Conservation (phyloP, 1,140 invertebrate species). For the Eriocheir sinensis region DNA sequence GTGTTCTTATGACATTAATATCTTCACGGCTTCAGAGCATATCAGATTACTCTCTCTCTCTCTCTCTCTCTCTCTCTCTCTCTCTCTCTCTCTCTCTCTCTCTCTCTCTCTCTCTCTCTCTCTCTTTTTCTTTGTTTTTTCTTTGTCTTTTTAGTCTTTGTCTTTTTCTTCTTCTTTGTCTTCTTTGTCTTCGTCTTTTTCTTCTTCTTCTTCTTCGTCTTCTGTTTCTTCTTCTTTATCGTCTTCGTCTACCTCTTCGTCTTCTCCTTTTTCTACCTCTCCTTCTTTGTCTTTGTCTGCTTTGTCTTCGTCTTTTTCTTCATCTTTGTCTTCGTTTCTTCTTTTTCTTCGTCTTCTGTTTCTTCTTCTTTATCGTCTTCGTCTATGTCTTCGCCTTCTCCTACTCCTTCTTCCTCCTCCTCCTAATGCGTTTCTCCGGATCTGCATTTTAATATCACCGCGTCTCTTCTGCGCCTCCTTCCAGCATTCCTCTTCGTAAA, state of each 20-base stretch:
- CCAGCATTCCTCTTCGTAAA: neutral
- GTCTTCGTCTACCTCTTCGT: too few species aligned
- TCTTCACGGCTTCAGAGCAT: neutral
- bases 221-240: too few species aligned
- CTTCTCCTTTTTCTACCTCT: constrained; percentile 9
- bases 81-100: neutral
- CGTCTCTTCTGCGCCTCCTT: neutral
- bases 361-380: too few species aligned
- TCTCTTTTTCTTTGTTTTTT: constrained; percentile 15
- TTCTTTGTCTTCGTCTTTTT: too few species aligned
- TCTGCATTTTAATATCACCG: constrained; percentile 8
- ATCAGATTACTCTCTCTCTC: neutral
- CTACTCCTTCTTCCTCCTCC: constrained; percentile 1
- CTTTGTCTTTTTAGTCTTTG: too few species aligned
- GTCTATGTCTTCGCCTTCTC: too few species aligned
- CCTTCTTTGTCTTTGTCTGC: neutral
- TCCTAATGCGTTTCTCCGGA: neutral
- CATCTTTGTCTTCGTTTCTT: too few species aligned
- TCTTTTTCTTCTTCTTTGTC: too few species aligned
- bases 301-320: too few species aligned
- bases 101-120: constrained; percentile 20
- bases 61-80: too few species aligned
- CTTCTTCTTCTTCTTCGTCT: too few species aligned
- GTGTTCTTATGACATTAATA: neutral
- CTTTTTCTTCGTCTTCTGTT: too few species aligned